Conservation (phyloP, 2,888 invertebrate species). For the Dichetophora obliterata region DNA sequence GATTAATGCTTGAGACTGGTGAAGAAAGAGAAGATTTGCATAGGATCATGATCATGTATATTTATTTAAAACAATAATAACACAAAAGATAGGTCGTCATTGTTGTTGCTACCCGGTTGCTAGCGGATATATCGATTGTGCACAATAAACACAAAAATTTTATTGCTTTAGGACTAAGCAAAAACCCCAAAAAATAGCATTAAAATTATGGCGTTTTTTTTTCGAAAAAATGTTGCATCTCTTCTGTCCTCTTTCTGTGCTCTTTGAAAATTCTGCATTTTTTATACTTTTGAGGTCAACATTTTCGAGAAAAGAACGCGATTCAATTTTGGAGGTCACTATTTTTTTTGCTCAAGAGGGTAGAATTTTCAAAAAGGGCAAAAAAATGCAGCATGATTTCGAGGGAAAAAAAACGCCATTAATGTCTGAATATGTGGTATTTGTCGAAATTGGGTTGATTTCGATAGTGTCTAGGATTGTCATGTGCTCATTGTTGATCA, state of each 20-base stretch:
- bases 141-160: not conserved
- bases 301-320: too few species aligned
- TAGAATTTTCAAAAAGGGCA: too few species aligned
- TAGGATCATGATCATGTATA: not conserved
- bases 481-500: conserved; percentile 51
- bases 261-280: too few species aligned
- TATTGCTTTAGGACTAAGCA: not conserved
- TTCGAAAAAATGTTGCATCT: too few species aligned
- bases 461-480: not conserved
- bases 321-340: too few species aligned
- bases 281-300: too few species aligned
- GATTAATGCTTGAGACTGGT: conserved; percentile 33
- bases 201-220: too few species aligned
- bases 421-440: not conserved
- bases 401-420: not conserved
- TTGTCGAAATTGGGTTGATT: conserved; percentile 48
- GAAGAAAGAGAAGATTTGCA: not conserved
- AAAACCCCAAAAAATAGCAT: not conserved
- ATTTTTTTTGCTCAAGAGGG: too few species aligned
- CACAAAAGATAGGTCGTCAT: not conserved
- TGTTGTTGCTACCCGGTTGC: not conserved
- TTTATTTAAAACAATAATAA: not conserved
- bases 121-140: not conserved
- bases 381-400: too few species aligned
- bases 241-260: too few species aligned